A percentile compares a stretch with the other conserved stretches of the same genome.
Conservation (phyloP, 2,888 invertebrate genomes). For the Dolichopus griseipennis region DNA sequence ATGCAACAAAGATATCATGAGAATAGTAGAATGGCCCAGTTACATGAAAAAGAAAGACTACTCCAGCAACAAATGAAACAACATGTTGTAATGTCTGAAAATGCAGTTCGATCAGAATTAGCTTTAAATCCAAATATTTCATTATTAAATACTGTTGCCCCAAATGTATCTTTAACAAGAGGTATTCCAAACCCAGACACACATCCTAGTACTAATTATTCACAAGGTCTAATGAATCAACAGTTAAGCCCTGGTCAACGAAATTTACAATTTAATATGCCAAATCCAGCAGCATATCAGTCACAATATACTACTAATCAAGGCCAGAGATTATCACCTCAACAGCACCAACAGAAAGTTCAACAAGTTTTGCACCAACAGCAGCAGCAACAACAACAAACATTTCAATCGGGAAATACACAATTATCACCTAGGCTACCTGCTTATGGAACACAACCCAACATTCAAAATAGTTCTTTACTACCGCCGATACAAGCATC, state of each 20-base stretch:
- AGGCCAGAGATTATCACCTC: slow-evolving; percentile 39
- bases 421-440: slow-evolving; percentile 39
- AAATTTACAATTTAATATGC: slow-evolving; percentile 42
- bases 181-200: slow-evolving; percentile 52
- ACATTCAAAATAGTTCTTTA: not conserved
- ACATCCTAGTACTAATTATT: slow-evolving; percentile 56
- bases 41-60: slow-evolving; percentile 59
- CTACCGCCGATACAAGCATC: not conserved
- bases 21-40: slow-evolving; percentile 35
- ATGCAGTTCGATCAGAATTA: slow-evolving; percentile 49
- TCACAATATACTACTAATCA: slow-evolving; percentile 36
- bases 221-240: slow-evolving; percentile 43
- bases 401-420: not conserved
- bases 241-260: slow-evolving; percentile 42
- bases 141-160: slow-evolving; percentile 71
- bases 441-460: not conserved
- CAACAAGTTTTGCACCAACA: slow-evolving; percentile 30
- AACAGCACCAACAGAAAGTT: slow-evolving; percentile 39
- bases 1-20: slow-evolving; percentile 35
- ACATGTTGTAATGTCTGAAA: slow-evolving; percentile 70
- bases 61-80: slow-evolving; percentile 73
- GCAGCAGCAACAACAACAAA: slow-evolving; percentile 31
- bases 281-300: slow-evolving; percentile 38
- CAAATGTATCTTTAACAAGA: slow-evolving; percentile 78
- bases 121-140: slow-evolving; percentile 40